Evolutionary conservation across 2,888 invertebrate genomes (phyloP).

Genomic region (Drosophila pseudotakahashii): DNA sequence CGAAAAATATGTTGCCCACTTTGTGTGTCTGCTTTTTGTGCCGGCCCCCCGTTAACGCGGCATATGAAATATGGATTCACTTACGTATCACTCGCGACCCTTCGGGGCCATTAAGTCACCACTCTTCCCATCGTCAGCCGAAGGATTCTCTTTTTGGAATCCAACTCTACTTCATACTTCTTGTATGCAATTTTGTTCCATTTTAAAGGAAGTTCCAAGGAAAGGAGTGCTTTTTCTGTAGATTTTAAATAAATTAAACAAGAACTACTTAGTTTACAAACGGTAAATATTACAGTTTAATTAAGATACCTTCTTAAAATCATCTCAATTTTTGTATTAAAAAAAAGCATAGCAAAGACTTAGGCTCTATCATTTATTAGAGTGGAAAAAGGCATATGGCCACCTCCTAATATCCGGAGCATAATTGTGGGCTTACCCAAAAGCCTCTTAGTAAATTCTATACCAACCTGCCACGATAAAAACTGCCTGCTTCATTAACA

Average conservation of each 20-base stretch:
- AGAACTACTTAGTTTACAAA: too few relatives aligned
- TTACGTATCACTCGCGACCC: conserved; percentile 80
- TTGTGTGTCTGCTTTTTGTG: conserved; percentile 54
- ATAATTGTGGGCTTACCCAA: conserved; percentile 15
- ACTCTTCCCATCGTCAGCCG: conserved; percentile 8
- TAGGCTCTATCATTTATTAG: background rate
- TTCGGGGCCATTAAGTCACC: conserved; percentile 77
- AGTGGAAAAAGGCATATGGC: background rate
- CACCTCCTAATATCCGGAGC: conserved; percentile 10
- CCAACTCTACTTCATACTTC: conserved; percentile 13
- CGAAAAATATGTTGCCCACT: conserved; percentile 33
- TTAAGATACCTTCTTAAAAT: too few relatives aligned
- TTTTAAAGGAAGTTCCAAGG: conserved; percentile 2
- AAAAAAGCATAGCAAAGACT: background rate
- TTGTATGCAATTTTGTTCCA: conserved; percentile 1
- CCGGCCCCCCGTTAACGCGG: conserved; percentile 59
- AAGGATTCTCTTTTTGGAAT: conserved; percentile 23
- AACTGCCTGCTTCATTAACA: conserved; percentile 13
- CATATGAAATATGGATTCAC: conserved; percentile 83
- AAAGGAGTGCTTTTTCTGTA: background rate
- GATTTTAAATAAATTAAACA: too few relatives aligned
- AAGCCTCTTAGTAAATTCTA: conserved; percentile 14
- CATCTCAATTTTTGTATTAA: too few relatives aligned
- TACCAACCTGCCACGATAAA: background rate
- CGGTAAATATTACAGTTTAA: too few relatives aligned